Evolutionary conservation across 2,797 vertebrate genomes (phyloP).

Genomic region (Coregonus ussuriensis): DNA sequence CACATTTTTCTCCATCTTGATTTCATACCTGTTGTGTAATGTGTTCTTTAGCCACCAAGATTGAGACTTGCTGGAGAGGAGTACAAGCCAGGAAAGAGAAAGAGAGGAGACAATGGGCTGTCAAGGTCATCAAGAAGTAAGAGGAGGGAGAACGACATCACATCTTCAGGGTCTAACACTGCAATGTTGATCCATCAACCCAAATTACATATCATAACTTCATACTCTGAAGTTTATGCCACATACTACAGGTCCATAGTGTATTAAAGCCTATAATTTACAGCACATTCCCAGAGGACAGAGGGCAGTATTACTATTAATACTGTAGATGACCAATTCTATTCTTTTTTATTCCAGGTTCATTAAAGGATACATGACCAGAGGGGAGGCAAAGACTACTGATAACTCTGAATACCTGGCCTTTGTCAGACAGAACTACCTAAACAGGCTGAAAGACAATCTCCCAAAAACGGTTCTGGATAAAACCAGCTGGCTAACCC

Average conservation of each 20-base stretch:
- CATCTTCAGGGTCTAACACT: neutral
- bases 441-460: constrained; percentile 83
- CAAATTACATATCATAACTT: too few species aligned
- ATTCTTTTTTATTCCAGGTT: constrained; percentile 73
- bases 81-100: constrained; percentile 84
- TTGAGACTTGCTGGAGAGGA: constrained; percentile 91
- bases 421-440: constrained; percentile 84
- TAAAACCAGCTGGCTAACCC: constrained; percentile 84
- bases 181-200: neutral
- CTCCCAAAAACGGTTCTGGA: constrained; percentile 89
- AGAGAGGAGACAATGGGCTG: constrained; percentile 88
- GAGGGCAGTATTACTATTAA: neutral
- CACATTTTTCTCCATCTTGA: neutral
- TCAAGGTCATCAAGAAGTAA: constrained; percentile 88
- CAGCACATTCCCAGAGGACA: neutral
- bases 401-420: constrained; percentile 85
- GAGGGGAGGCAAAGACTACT: constrained; percentile 77
- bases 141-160: constrained; percentile 14
- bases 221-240: too few species aligned
- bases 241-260: too few species aligned
- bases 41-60: constrained; percentile 81
- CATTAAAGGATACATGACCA: constrained; percentile 89
- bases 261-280: too few species aligned
- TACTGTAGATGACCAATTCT: neutral
- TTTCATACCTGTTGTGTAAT: neutral